These are phyloP conservation scores for Hephaestus fuliginosus DNA, from an alignment of 2,797 vertebrate species.

Conservation along the genomic window DNA sequence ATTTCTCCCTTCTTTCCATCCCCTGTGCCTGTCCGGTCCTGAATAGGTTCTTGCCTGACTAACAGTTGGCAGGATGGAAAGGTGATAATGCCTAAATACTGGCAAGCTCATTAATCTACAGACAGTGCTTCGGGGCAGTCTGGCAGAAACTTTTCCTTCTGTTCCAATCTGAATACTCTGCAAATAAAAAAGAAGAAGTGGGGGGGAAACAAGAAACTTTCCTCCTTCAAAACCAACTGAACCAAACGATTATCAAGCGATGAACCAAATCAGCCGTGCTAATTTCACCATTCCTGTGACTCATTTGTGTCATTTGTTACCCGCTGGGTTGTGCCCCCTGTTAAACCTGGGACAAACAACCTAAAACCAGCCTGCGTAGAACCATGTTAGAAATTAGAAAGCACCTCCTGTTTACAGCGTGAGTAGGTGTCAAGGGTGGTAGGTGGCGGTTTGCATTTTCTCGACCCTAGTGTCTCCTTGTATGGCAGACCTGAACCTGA, in stretches of 20 bases:
- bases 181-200: slow-evolving; percentile 16
- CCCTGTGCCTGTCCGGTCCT: slow-evolving; percentile 38
- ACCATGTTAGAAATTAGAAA: slow-evolving; percentile 32
- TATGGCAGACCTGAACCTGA: neutral
- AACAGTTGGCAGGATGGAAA: slow-evolving; percentile 42
- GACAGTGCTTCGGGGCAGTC: slow-evolving; percentile 55
- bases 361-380: neutral
- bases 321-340: neutral
- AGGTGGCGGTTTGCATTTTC: neutral
- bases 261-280: slow-evolving; percentile 1
- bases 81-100: slow-evolving; percentile 60
- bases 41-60: slow-evolving; percentile 34
- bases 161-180: slow-evolving; percentile 16
- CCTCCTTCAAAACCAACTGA: neutral
- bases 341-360: neutral
- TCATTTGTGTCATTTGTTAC: neutral
- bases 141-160: slow-evolving; percentile 32
- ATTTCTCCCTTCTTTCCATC: slow-evolving; percentile 8
- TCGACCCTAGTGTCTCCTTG: neutral
- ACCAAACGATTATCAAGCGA: slow-evolving; percentile 4
- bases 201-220: slow-evolving; percentile 21
- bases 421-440: slow-evolving; percentile 3
- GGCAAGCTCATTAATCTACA: slow-evolving; percentile 56
- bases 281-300: slow-evolving; percentile 5
- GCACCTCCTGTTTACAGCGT: slow-evolving; percentile 63